These are phyloP conservation scores for Tauraco erythrolophus DNA, from an alignment of 2,113 vertebrate species.

Conservation along the genomic window DNA sequence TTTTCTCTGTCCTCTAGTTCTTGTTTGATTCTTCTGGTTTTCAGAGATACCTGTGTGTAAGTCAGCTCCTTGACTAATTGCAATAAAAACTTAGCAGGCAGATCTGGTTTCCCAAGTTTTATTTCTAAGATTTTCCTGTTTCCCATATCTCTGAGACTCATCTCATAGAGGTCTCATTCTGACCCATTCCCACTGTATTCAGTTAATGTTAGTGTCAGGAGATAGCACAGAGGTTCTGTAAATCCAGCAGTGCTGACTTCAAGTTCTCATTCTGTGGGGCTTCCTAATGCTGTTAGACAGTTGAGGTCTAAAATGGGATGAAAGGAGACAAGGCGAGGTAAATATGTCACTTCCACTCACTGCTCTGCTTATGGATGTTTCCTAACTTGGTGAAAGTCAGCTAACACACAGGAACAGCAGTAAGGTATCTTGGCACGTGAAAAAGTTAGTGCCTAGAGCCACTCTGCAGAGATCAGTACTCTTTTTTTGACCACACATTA, in stretches of 20 bases:
- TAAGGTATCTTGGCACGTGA: not conserved
- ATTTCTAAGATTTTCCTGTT: not conserved
- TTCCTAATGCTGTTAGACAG: conserved; percentile 63
- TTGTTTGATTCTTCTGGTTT: not conserved
- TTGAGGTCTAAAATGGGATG: conserved; percentile 34
- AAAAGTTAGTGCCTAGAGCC: not conserved
- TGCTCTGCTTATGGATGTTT: not conserved
- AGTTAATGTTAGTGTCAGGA: conserved; percentile 4
- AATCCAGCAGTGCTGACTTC: conserved; percentile 30
- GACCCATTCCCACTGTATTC: not conserved
- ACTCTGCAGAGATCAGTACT: not conserved
- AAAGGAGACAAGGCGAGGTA: conserved; percentile 63
- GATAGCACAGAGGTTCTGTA: not conserved
- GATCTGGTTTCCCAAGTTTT: not conserved
- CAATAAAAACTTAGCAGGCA: not conserved
- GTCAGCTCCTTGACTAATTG: not conserved
- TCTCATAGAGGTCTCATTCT: not conserved
- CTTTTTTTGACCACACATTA: not conserved
- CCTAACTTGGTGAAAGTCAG: conserved; percentile 43
- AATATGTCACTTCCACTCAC: conserved; percentile 63
- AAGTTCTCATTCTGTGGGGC: conserved; percentile 9
- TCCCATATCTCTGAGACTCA: not conserved
- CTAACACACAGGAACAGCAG: not conserved
- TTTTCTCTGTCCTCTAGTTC: not conserved
- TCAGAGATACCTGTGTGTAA: not conserved